Evolutionary conservation across 2,797 vertebrate species (phyloP).

Genomic region (Sebastes hopkinsi): DNA sequence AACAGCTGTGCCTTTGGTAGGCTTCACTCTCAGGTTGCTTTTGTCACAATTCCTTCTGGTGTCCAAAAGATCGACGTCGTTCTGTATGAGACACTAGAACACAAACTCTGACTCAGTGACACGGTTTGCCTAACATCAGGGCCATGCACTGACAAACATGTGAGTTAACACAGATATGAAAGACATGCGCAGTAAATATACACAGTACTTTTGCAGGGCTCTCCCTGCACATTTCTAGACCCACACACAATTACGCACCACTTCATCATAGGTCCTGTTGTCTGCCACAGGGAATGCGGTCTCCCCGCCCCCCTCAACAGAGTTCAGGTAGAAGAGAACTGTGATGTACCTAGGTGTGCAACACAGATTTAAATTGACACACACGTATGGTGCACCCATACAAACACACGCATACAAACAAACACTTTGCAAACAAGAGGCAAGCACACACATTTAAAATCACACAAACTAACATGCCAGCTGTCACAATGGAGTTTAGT

Average conservation of each 20-base stretch:
- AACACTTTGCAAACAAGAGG: slow-evolving; percentile 17
- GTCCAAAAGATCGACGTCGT: slow-evolving; percentile 93
- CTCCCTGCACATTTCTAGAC: slow-evolving; percentile 35
- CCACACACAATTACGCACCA: slow-evolving; percentile 84
- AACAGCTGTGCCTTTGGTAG: slow-evolving; percentile 93
- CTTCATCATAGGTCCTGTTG: slow-evolving; percentile 98
- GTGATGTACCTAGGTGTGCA: slow-evolving; percentile 93
- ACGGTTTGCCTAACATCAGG: not conserved
- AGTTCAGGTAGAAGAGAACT: slow-evolving; percentile 98
- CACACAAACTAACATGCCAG: slow-evolving; percentile 45
- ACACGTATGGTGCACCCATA: slow-evolving; percentile 55
- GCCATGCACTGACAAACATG: slow-evolving; percentile 47
- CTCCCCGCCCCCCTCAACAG: slow-evolving; percentile 95
- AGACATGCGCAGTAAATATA: slow-evolving; percentile 47
- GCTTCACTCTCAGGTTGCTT: slow-evolving; percentile 94
- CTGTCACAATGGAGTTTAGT: slow-evolving; percentile 36
- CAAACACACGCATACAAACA: slow-evolving; percentile 34
- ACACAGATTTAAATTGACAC: slow-evolving; percentile 71
- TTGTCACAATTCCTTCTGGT: slow-evolving; percentile 96
- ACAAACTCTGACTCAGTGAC: slow-evolving; percentile 36
- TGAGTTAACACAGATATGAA: slow-evolving; percentile 51
- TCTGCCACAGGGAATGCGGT: slow-evolving; percentile 98
- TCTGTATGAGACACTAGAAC: slow-evolving; percentile 94
- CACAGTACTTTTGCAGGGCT: slow-evolving; percentile 44
- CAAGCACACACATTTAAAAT: slow-evolving; percentile 16